Base-by-base conservation (phyloP, 2,797 vertebrate genomes). In the Ctenopoma kingsleyae region DNA sequence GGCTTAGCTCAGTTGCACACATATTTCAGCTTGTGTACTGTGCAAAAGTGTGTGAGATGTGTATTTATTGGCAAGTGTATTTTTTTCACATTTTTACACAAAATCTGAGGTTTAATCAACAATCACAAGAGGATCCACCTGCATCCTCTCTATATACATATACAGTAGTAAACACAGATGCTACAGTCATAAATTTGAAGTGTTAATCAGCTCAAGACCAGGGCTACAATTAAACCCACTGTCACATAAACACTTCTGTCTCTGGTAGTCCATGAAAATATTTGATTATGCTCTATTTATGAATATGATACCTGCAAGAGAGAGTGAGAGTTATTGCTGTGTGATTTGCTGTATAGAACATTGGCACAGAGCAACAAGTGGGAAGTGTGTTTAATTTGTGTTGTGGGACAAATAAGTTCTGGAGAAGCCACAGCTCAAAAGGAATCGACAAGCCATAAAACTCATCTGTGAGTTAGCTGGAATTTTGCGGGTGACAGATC, bases 161-260 rank as follows among this genome's bases (percentile, higher is more conserved):
- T 36, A n/a, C 55, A 60, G 55, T 43, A 27, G 50, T 83, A 78
- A 82, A 86, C 74, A 82, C 67, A 79, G 78, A 83, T 67, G 66
- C 65, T 67, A 17, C 43, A 76, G 69, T 76, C 57, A 30, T 52
- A 54, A 23, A 74, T 63, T 22, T 82, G 47, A 81, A 75, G 65
- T 81, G 75, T 69, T 82, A 81, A 85, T 84, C 72, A 80, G 64
- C 74, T 71, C 50, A 74, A 75, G 64, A 69, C 57, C 4, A 1
- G 13, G 6, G 61, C 60, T 71, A 68, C 68, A 85, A 83, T 81
- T 85, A 81, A 60, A 70, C 41, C 55, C 56, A 75, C 15, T 55
- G 67, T 75, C 17, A 25, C 27, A 67, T 71, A 67, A 74, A 84
- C 72, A 74, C 69, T 65, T 74, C 22, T 17, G 62, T 61, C 62